Evolutionary conservation across 2,113 vertebrate species (phyloP), one percentile per base, ranked within the genome.

Genomic region (Atherinomorus stipes): DNA sequence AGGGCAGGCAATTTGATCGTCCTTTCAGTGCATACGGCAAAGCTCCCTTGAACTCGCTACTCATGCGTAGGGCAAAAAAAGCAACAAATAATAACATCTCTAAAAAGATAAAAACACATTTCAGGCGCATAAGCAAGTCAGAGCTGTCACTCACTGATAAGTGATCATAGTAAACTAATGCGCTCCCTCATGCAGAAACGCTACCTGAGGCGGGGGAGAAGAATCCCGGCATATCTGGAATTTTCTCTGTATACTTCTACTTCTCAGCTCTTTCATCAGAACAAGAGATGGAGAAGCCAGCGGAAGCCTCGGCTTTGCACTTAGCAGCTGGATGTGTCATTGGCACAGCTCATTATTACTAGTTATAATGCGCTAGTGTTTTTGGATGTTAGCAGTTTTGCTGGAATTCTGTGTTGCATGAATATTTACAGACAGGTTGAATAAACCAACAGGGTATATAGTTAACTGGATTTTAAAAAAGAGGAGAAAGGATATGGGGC

Each of bases 1-100:
- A 95, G 95, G 95, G 93, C 93, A 95, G 93, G 92, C 93, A 92
- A 94, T 96, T 94, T 95, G 94, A 94, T 94, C 88, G 88, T 94
- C 94, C 95, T 96, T 95, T 94, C 93, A 93, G 92, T 71, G 61
- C 86, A 93, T 92, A 90, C 85, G 88, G 88, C 83, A 83, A 75
- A 93, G 92, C 93, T 94, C 76, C 60, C 92, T 93, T 91, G 84
- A 92, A 93, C 91, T 93, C 69, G 37, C 64, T 80, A 88, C 87
- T 91, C 84, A 85, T 74, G 84, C 2, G 82, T 63, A 80, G 49
- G 93, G 89, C 91, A 85, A 90, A 89, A 90, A 89, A 92, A 93
- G 90, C 81, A 92, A 90, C 91, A 93, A 92, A 93, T 89, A 94
- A 91, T 93, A 91, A 92, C 90, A 90, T 83, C 78, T 74, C 62